phyloP scores from a whole-genome alignment of 2,888 invertebrate species.

The Megamerina dolium region DNA sequence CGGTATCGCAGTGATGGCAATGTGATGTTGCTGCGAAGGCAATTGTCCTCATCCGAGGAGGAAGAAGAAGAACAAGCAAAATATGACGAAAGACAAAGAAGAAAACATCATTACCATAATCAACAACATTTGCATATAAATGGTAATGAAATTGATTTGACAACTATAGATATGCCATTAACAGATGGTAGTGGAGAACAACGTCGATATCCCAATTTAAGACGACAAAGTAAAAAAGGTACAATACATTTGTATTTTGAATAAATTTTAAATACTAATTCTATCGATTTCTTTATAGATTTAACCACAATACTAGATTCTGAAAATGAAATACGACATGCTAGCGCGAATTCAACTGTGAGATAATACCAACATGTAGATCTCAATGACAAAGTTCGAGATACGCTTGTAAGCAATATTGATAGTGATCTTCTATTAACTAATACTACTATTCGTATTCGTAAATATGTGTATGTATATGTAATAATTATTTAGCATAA shows the following conservation, averaged over 20 bases:
- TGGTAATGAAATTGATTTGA: no score
- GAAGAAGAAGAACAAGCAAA: background rate
- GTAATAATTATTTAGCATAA: no score
- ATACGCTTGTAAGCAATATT: no score
- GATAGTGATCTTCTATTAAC: no score
- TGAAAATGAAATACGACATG: slow-evolving; percentile 3
- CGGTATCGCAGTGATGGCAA: slow-evolving; percentile 26
- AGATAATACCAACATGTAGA: no score
- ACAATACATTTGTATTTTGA: background rate
- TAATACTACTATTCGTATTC: no score
- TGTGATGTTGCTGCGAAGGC: slow-evolving; percentile 19
- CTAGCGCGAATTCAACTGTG: background rate
- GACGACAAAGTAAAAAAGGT: slow-evolving; percentile 12
- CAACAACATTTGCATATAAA: no score
- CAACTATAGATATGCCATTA: no score
- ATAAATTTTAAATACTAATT: background rate
- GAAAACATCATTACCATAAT: background rate
- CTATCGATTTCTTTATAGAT: slow-evolving; percentile 1
- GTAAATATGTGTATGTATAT: no score
- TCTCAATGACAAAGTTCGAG: no score
- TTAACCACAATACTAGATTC: slow-evolving; percentile 2
- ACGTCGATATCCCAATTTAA: background rate
- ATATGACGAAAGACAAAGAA: background rate
- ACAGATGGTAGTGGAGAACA: no score
- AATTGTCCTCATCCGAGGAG: slow-evolving; percentile 18